Percentiles rank a stretch among this genome's conserved stretches.
Evolutionary conservation across 30 jellyfish, hydroid and myxozoan genomes (phyloP).

Genomic region (Cassiopea xamachana): DNA sequence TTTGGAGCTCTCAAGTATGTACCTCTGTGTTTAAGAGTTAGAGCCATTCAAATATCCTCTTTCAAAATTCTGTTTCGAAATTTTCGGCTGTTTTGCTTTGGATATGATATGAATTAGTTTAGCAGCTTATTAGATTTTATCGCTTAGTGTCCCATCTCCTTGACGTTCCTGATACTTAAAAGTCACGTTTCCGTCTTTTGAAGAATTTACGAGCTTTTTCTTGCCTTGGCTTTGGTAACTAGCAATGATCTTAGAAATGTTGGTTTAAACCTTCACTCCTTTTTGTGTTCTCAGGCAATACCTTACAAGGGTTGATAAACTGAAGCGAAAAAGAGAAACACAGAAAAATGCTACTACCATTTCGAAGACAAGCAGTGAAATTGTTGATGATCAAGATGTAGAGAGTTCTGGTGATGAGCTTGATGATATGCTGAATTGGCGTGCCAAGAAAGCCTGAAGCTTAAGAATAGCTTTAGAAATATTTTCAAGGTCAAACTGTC

Average conservation of each 20-base stretch:
- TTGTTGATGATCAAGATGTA: conserved; percentile 9
- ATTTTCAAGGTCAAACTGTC: neutral
- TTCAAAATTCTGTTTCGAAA: neutral
- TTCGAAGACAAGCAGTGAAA: neutral
- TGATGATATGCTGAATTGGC: conserved; percentile 86
- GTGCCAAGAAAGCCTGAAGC: conserved; percentile 83
- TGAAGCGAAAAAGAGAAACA: conserved; percentile 39
- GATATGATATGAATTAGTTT: too few relatives aligned
- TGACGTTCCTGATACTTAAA: too few relatives aligned
- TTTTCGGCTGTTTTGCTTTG: too few relatives aligned
- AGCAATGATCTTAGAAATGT: neutral
- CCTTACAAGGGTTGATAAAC: conserved; percentile 74
- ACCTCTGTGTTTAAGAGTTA: neutral
- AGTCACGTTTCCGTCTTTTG: too few relatives aligned
- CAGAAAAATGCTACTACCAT: neutral
- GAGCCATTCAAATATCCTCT: neutral
- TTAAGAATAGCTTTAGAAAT: neutral
- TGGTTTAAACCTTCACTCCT: neutral
- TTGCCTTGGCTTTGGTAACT: neutral
- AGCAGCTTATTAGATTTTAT: too few relatives aligned
- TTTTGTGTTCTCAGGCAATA: conserved; percentile 57
- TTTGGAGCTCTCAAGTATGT: conserved; percentile 86
- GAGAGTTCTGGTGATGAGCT: conserved; percentile 76
- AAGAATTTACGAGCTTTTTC: neutral
- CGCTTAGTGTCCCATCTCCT: too few relatives aligned